These are phyloP conservation scores for Pyrgus malvae DNA, from an alignment of 2,888 invertebrate species.

Conservation along the genomic window DNA sequence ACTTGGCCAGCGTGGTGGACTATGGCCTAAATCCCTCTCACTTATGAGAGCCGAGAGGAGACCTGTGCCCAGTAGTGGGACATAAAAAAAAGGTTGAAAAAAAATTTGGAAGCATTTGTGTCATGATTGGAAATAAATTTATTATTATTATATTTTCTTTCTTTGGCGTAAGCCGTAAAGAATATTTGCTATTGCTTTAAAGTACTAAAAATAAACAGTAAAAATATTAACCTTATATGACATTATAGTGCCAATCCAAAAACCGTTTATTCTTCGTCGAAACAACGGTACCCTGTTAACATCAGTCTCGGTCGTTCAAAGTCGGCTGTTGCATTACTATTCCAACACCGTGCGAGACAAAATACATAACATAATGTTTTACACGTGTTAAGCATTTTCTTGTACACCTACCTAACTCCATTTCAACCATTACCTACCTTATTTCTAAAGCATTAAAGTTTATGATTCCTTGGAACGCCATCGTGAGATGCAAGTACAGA, in stretches of 20 bases:
- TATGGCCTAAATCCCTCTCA: no score
- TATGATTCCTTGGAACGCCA: not conserved
- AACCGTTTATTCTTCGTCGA: not conserved
- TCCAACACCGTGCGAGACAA: slow-evolving; percentile 7
- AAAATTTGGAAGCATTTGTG: no score
- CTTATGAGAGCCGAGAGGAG: no score
- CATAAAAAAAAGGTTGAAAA: no score
- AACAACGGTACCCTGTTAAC: not conserved
- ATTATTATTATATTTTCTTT: no score
- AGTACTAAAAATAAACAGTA: no score
- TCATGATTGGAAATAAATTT: no score
- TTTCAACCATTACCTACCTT: not conserved
- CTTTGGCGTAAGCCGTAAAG: no score
- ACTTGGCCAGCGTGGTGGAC: no score
- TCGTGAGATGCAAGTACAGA: not conserved
- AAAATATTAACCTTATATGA: not conserved
- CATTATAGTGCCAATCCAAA: not conserved
- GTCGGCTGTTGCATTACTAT: slow-evolving; percentile 9
- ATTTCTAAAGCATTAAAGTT: not conserved
- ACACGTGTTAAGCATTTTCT: slow-evolving; percentile 24
- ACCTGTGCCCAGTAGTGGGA: no score
- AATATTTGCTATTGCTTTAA: no score
- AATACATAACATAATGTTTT: slow-evolving; percentile 26
- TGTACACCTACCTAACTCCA: slow-evolving; percentile 13
- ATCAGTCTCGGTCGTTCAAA: slow-evolving; percentile 3